phyloP scores from a whole-genome alignment of 2,888 invertebrate genomes.

The Hecatera dysodea region DNA sequence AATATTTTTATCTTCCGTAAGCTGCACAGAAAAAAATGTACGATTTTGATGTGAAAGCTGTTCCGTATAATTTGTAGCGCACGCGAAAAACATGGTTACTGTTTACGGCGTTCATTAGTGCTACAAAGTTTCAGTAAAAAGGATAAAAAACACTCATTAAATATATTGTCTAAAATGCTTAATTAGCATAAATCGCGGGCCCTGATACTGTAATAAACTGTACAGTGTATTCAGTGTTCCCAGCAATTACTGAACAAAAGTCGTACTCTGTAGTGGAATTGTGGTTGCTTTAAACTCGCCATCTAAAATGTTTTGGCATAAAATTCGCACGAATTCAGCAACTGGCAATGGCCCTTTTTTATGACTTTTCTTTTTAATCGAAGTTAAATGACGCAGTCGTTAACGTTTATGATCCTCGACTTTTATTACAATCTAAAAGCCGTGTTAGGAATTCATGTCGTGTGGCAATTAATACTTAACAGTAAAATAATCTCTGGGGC shows the following conservation, averaged over 20 bases:
- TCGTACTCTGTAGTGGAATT: slow-evolving; percentile 33
- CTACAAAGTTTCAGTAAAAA: slow-evolving; percentile 32
- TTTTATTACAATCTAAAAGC: slow-evolving; percentile 65
- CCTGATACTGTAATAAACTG: slow-evolving; percentile 34
- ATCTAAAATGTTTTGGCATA: slow-evolving; percentile 60
- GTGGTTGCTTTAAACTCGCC: slow-evolving; percentile 37
- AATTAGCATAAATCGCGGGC: slow-evolving; percentile 47
- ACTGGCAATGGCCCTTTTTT: slow-evolving; percentile 62
- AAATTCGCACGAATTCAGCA: slow-evolving; percentile 59
- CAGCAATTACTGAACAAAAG: slow-evolving; percentile 45
- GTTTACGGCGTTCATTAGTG: slow-evolving; percentile 50
- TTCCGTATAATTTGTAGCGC: slow-evolving; percentile 31
- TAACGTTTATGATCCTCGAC: slow-evolving; percentile 65
- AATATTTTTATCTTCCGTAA: slow-evolving; percentile 16
- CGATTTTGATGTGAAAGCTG: slow-evolving; percentile 36
- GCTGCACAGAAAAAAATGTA: slow-evolving; percentile 12
- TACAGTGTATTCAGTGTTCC: slow-evolving; percentile 21
- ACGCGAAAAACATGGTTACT: slow-evolving; percentile 35
- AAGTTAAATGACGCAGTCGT: slow-evolving; percentile 69
- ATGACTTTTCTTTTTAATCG: slow-evolving; percentile 69
- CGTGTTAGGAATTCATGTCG: slow-evolving; percentile 65
- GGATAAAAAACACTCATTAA: slow-evolving; percentile 47
- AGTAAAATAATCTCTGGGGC: slow-evolving; percentile 37
- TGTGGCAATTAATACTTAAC: slow-evolving; percentile 56
- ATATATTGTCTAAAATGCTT: slow-evolving; percentile 41